These are phyloP conservation scores for Drosophila diplacantha DNA, from an alignment of 2,888 invertebrate genomes.

Conservation along the genomic window DNA sequence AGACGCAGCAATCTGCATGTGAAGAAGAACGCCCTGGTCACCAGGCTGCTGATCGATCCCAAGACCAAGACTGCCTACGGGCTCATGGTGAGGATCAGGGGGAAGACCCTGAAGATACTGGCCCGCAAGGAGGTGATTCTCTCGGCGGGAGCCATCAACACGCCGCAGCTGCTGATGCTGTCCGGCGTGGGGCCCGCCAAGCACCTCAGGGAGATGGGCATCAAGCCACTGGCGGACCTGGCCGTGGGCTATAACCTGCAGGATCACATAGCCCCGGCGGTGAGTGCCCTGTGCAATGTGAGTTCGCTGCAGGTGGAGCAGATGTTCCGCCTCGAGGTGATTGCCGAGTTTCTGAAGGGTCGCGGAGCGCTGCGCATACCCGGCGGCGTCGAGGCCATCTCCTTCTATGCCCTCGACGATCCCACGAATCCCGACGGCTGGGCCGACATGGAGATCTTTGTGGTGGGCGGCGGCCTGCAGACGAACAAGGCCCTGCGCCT, in stretches of 20 bases:
- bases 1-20: slow-evolving; percentile 80
- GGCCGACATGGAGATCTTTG: slow-evolving; percentile 85
- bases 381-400: slow-evolving; percentile 82
- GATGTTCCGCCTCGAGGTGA: slow-evolving; percentile 48
- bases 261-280: slow-evolving; percentile 82
- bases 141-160: slow-evolving; percentile 87
- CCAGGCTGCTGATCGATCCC: slow-evolving; percentile 80
- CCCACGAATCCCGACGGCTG: slow-evolving; percentile 60
- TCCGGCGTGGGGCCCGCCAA: slow-evolving; percentile 84
- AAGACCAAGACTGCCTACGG: slow-evolving; percentile 79
- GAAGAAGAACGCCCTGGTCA: slow-evolving; percentile 79
- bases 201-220: slow-evolving; percentile 80
- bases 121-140: slow-evolving; percentile 85
- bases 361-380: slow-evolving; percentile 78
- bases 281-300: slow-evolving; percentile 81
- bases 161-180: slow-evolving; percentile 89
- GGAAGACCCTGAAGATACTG: slow-evolving; percentile 77
- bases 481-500: slow-evolving; percentile 65
- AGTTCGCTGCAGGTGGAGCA: slow-evolving; percentile 58
- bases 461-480: slow-evolving; percentile 79
- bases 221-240: slow-evolving; percentile 80
- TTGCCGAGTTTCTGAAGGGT: slow-evolving; percentile 53
- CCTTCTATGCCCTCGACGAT: slow-evolving; percentile 80
- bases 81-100: slow-evolving; percentile 78
- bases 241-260: slow-evolving; percentile 83